Base-by-base conservation (phyloP, 1,140 invertebrate genomes). In the Zaprionus kolodkinae region DNA sequence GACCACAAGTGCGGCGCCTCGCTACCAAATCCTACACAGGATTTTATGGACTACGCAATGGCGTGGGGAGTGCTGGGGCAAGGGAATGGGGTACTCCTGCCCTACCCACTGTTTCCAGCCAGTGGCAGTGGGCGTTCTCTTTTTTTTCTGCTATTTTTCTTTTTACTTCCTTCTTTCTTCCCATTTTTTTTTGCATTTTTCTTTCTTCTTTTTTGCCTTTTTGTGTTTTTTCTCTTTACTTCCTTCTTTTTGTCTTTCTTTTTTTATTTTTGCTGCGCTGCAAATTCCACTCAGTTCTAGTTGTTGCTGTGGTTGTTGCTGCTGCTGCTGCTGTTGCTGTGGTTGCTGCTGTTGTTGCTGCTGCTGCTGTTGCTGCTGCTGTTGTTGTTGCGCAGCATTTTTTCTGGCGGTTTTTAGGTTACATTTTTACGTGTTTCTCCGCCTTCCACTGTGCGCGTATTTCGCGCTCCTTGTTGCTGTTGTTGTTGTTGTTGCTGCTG, bases 331-430 rank as follows among this genome's bases (percentile, higher is more conserved):
- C 62, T 66, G 59, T 52, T 78, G 64, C 45, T 21, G 21, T 21
- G 1, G 21, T 12, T 64, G 76, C 33, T 67, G 56, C 30, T 66
- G 59, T 62, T 66, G 59, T 54, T 78, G 64, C 38, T 21, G 54
- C 35, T 55, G 50, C 72, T 81, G 59, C 48, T 60, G 30, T 40
- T 64, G 27, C 43, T 66, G 48, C n/a, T 64, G 76, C 30, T 67
- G 56, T 36, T 66, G 59, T 66, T 66, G 59, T 54, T 78, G 64
- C 45, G 79, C 52, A 67, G 79, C 77, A 90, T 91, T 91, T 91
- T 91, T 91, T 91, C 89, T 79, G 85, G 83, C 77, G 84, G 91
- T 92, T 92, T 92, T 92, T 92, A 92, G 91, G 91, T 92, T 92
- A 92, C 81, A 92, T 91, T 86, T 88, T 91, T 91, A 91, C 86